Conservation (phyloP, 2,888 invertebrate species). For the Napeogenes sylphis region DNA sequence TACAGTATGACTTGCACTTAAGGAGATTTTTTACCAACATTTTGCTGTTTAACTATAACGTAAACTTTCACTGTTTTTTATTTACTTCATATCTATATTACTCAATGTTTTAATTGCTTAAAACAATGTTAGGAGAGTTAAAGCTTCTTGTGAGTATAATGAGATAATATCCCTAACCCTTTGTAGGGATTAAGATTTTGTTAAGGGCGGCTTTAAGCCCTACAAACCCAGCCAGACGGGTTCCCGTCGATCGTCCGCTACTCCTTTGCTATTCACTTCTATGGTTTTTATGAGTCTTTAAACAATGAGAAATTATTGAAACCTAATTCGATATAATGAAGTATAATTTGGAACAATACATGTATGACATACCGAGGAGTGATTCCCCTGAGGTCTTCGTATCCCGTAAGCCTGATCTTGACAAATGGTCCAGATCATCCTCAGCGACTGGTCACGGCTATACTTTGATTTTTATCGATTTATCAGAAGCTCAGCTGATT, state of each 20-base stretch:
- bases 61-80: not conserved
- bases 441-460: conserved; percentile 45
- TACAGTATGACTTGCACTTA: conserved; percentile 2
- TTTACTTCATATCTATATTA: not conserved
- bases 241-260: conserved; percentile 48
- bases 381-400: no score
- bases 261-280: conserved; percentile 58
- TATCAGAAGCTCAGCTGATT: conserved; percentile 75
- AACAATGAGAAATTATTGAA: conserved; percentile 41
- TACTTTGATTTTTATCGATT: conserved; percentile 71
- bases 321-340: no score
- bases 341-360: not conserved
- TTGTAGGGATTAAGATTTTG: conserved; percentile 77
- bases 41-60: conserved; percentile 1
- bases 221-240: conserved; percentile 61
- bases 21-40: not conserved
- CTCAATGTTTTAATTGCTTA: not conserved
- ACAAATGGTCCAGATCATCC: conserved; percentile 75
- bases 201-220: conserved; percentile 64
- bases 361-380: no score
- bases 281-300: conserved; percentile 65
- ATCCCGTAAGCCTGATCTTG: conserved; percentile 66
- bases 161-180: conserved; percentile 77
- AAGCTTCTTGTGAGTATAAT: conserved; percentile 72
- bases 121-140: conserved; percentile 39